Base-by-base conservation (phyloP, 2,797 vertebrate genomes). In the Aulostomus chinensis region DNA sequence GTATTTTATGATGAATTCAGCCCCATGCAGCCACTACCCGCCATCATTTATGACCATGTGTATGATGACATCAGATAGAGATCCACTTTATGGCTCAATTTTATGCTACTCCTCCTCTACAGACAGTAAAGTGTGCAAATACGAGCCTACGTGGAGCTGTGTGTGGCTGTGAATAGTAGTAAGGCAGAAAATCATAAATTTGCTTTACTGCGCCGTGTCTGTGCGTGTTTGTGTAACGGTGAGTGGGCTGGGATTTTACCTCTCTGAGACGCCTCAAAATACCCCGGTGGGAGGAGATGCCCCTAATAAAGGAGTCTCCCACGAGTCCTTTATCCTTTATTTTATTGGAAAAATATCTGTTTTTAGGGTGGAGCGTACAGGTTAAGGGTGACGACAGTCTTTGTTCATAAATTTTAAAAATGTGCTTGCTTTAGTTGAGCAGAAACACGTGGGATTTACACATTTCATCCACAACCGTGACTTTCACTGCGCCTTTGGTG, bases 161-260 rank as follows among this genome's bases (percentile, higher is more conserved):
- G 64, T 38, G 58, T 38, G 45, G 64, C 60, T 47, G 47, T 2
- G 34, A 42, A 24, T 20, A 46, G 58, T 49, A 39, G 38, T 61
- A n/a, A 32, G n/a, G 28, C 60, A 39, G 69, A 61, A 77, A 73
- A 0, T 22, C 59, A 14, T 87, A 86, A 85, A 86, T 71, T 38
- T 31, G 24, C 2, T 84, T 85, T 84, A 84, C 68, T 64, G 73
- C 57, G 43, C 53, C 3, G 34, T 21, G 69, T 57, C 78, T 30
- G 46, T 41, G 56, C 46, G 18, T 73, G 78, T 85, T 84, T 79
- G 73, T 40, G 33, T 49, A 75, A 81, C 50, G 45, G 48, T 29
- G 63, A 76, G 78, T 37, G 54, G 69, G 49, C 76, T 5, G 22
- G 36, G 11, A 32, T 74, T 82, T 84, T 75, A 85, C 73, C 45